Percentiles rank a stretch among this genome's conserved stretches.
Evolutionary conservation across 2,113 vertebrate species (phyloP).

Genomic region (Phoxinus phoxinus): DNA sequence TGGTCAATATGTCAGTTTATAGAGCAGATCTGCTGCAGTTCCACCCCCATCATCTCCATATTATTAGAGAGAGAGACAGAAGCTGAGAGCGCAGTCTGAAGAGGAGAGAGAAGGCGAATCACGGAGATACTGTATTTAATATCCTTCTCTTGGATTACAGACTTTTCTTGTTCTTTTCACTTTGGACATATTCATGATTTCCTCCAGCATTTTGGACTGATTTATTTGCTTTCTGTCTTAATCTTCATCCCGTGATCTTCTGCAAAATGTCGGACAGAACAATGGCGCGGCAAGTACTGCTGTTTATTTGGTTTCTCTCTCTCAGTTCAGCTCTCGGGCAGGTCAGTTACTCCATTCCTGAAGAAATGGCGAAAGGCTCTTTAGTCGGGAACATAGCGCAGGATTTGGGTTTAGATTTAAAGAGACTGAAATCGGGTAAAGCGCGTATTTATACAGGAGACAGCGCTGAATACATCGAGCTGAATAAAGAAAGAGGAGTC

Average conservation of each 20-base stretch:
- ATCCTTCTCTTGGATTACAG: not conserved
- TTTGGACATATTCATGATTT: not conserved
- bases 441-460: slow-evolving; percentile 53
- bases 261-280: slow-evolving; percentile 31
- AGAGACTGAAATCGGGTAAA: slow-evolving; percentile 46
- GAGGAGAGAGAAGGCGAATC: not conserved
- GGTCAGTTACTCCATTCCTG: slow-evolving; percentile 57
- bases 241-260: not conserved
- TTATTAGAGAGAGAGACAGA: slow-evolving; percentile 22
- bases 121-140: not conserved
- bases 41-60: slow-evolving; percentile 35
- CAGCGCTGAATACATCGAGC: slow-evolving; percentile 50
- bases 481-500: slow-evolving; percentile 55
- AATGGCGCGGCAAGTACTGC: slow-evolving; percentile 48
- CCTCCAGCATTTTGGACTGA: not conserved
- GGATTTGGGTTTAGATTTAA: slow-evolving; percentile 55
- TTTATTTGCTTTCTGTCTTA: not conserved
- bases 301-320: slow-evolving; percentile 35
- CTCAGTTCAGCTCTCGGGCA: slow-evolving; percentile 33
- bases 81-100: slow-evolving; percentile 6
- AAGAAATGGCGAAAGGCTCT: slow-evolving; percentile 53
- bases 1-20: slow-evolving; percentile 34
- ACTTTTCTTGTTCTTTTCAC: not conserved
- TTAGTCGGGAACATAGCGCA: slow-evolving; percentile 58
- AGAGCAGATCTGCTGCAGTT: slow-evolving; percentile 27